These are phyloP conservation scores for Drosophila sordidapex DNA, from an alignment of 2,888 invertebrate genomes.

Conservation along the genomic window DNA sequence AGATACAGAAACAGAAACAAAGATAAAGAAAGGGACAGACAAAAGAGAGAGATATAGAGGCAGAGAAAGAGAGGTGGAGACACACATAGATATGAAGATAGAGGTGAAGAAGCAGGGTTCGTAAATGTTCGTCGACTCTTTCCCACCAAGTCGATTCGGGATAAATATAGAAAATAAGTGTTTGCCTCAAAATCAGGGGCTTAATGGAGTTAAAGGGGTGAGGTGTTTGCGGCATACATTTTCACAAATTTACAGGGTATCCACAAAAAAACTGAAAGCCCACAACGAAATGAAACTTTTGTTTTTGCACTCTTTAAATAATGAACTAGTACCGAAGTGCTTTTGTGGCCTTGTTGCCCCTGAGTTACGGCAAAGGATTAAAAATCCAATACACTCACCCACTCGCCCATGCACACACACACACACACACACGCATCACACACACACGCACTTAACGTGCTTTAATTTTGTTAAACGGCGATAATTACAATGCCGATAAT, in stretches of 20 bases:
- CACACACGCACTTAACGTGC: not conserved
- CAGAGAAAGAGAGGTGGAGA: not conserved
- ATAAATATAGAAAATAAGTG: not conserved
- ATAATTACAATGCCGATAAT: constrained; percentile 55
- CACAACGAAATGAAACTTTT: not conserved
- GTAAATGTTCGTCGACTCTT: not conserved
- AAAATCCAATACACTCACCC: not conserved
- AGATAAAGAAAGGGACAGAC: too few relatives aligned
- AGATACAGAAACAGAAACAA: too few relatives aligned
- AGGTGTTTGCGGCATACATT: not conserved
- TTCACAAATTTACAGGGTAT: not conserved
- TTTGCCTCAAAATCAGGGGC: not conserved
- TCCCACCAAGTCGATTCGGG: not conserved
- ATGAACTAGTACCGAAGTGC: not conserved
- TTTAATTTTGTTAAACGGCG: constrained; percentile 32
- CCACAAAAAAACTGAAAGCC: not conserved
- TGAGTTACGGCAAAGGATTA: constrained; percentile 5
- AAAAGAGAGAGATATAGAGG: not conserved
- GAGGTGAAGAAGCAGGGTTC: too few relatives aligned
- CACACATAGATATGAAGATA: too few relatives aligned
- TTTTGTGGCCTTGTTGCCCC: not conserved
- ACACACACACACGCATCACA: too few relatives aligned
- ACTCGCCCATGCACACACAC: not conserved
- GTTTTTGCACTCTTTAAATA: not conserved
- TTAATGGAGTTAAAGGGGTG: not conserved